A percentile compares a stretch with the other conserved stretches of the same genome.
phyloP scores from a whole-genome alignment of 2,888 invertebrate species.

The Napeogenes inachia region DNA sequence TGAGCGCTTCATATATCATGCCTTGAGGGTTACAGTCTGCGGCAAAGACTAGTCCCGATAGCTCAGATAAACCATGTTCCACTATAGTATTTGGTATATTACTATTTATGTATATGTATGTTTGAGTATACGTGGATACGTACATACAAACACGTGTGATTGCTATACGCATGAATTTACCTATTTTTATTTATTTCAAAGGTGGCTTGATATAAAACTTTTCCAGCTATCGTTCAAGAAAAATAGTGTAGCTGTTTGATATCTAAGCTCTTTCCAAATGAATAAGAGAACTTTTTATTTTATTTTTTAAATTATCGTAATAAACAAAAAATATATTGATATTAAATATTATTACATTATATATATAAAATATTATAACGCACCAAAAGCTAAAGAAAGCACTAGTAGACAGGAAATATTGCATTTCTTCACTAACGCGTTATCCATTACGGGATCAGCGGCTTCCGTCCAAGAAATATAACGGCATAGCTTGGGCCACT shows the following conservation, averaged over 20 bases:
- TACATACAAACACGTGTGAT: too few relatives aligned
- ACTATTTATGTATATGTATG: too few relatives aligned
- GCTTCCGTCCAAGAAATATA: constrained; percentile 47
- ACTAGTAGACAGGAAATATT: constrained; percentile 41
- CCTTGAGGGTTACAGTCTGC: neutral
- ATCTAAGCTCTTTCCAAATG: too few relatives aligned
- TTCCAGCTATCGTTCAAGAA: too few relatives aligned
- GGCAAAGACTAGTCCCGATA: neutral
- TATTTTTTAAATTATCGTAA: too few relatives aligned
- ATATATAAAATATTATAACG: constrained; percentile 19
- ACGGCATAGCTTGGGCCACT: constrained; percentile 50
- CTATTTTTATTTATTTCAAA: too few relatives aligned
- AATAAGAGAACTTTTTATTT: too few relatives aligned
- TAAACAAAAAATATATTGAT: neutral
- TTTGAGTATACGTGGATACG: too few relatives aligned
- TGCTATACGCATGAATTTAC: too few relatives aligned
- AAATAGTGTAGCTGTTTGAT: too few relatives aligned
- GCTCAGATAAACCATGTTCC: neutral
- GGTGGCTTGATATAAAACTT: too few relatives aligned
- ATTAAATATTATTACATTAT: constrained; percentile 26
- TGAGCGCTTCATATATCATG: neutral
- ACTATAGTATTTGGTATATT: neutral
- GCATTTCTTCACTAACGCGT: constrained; percentile 41
- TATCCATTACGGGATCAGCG: constrained; percentile 44
- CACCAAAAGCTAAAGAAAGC: constrained; percentile 45